Base-by-base conservation (phyloP, 1,140 invertebrate species). In the Ceratosolen fusciceps region DNA sequence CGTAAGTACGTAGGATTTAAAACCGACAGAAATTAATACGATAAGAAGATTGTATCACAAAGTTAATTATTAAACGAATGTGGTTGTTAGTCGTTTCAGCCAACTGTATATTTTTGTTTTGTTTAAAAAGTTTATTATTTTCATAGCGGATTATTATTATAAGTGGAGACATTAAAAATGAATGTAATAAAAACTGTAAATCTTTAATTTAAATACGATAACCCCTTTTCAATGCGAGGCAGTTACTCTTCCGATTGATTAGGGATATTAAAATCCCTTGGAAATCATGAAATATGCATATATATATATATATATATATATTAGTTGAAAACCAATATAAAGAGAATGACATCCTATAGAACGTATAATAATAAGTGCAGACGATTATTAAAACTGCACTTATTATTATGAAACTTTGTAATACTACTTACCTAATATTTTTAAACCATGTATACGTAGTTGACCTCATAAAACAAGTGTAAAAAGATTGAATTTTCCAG, bases 61-160 rank as follows among this genome's bases (percentile, higher is more conserved):
- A 71, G 16, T 58, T 73, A 73, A 73, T 31, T 58, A 58, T 56
- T 39, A 24, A 10, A 39, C 8, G 31, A 54, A 52, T 52, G 14
- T 54, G 29, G 9, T 24, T 70, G 24, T 49, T 70, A 70, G 39
- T 70, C 21, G 29, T n/a, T 65, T 65, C 19, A 65, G 1, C n/a
- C 21, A 65, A 16, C 19, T 37, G 31, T 65, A 65, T 19, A 65
- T 65, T 65, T 62, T 65, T 26, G 39, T 70, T 70, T 70, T 70
- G 39, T 70, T 70, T 70, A 43, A 24, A 70, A 70, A 70, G n/a
- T 49, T 43, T 70, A 47, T 47, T 47, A 29, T 47, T 70, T 70
- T 47, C 14, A 16, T 47, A 47, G 2, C 26, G 26, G 67, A 70
- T 70, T 43, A n/a, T n/a, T n/a, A n/a, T n/a, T n/a, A 47, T 70